Percentiles rank a stretch among this genome's conserved stretches.
These are phyloP conservation scores for Hestina assimilis DNA, from an alignment of 1,140 invertebrate genomes.

Conservation along the genomic window DNA sequence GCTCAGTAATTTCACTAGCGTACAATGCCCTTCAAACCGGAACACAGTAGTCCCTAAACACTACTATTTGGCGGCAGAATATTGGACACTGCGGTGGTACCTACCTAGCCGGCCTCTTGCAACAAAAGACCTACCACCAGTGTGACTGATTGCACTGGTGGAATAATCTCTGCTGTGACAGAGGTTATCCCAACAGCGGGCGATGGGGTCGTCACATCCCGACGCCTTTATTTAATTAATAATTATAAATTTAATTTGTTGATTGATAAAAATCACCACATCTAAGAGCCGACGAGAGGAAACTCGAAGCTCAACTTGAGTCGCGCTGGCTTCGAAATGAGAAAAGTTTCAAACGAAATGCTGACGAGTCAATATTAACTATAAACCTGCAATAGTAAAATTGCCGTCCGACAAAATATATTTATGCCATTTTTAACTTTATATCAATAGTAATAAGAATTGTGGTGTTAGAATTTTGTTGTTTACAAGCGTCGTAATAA, in stretches of 20 bases:
- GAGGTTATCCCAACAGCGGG: too few relatives aligned
- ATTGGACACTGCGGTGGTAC: too few relatives aligned
- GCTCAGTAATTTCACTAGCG: too few relatives aligned
- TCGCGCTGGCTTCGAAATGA: slow-evolving; percentile 61
- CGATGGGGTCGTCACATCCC: too few relatives aligned
- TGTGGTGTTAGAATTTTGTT: slow-evolving; percentile 1
- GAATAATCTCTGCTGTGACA: too few relatives aligned
- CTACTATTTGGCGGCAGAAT: too few relatives aligned
- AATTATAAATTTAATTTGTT: slow-evolving; percentile 1
- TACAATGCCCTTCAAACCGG: too few relatives aligned
- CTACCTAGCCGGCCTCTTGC: too few relatives aligned
- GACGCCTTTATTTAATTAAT: too few relatives aligned
- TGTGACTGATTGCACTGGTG: too few relatives aligned
- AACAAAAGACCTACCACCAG: too few relatives aligned
- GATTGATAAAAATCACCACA: slow-evolving; percentile 31
- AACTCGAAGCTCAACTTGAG: slow-evolving; percentile 38
- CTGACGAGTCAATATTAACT: slow-evolving; percentile 71
- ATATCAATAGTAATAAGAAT: slow-evolving; percentile 8
- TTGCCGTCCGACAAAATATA: not conserved
- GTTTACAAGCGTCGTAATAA: slow-evolving; percentile 1
- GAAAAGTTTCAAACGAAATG: slow-evolving; percentile 68
- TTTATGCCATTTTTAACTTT: slow-evolving; percentile 19
- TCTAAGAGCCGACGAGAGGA: slow-evolving; percentile 36
- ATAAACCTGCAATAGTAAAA: slow-evolving; percentile 44
- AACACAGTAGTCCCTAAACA: too few relatives aligned